Percentiles rank a stretch among this genome's conserved stretches.
These are phyloP conservation scores for Anguilla rostrata DNA, from an alignment of 2,113 vertebrate genomes.

Conservation along the genomic window DNA sequence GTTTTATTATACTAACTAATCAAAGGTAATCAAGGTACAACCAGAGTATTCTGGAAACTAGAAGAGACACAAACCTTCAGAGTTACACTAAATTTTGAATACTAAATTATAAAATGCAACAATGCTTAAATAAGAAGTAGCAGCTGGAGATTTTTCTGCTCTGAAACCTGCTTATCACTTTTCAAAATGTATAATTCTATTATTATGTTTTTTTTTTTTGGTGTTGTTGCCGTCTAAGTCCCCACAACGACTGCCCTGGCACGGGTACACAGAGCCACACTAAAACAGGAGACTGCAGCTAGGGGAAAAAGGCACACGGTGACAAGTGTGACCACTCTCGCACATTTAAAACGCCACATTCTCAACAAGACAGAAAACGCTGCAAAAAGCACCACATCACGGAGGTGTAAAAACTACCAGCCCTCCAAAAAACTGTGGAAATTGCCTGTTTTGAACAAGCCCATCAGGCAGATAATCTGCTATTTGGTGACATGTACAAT, in stretches of 20 bases:
- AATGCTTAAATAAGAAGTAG: neutral
- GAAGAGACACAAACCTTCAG: neutral
- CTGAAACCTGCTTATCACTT: too few species aligned
- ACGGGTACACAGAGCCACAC: too few species aligned
- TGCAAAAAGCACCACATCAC: neutral
- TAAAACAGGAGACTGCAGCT: too few species aligned
- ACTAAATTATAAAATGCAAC: neutral
- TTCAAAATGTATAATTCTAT: too few species aligned
- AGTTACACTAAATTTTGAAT: neutral
- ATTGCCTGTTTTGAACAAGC: slow-evolving; percentile 44
- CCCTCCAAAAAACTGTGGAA: slow-evolving; percentile 29
- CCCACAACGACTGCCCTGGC: too few species aligned
- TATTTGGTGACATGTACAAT: slow-evolving; percentile 77
- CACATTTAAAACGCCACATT: neutral
- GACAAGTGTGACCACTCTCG: neutral
- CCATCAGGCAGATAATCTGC: slow-evolving; percentile 76
- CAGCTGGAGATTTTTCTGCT: too few species aligned
- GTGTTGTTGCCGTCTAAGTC: too few species aligned
- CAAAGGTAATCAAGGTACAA: too few species aligned
- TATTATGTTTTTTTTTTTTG: too few species aligned
- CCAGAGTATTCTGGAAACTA: neutral
- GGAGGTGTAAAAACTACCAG: neutral
- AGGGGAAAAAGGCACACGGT: neutral
- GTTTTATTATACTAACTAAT: too few species aligned
- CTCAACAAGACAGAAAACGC: neutral